Base-by-base conservation (phyloP, 2,888 invertebrate species). In the Hirtodrosophila histrioides region DNA sequence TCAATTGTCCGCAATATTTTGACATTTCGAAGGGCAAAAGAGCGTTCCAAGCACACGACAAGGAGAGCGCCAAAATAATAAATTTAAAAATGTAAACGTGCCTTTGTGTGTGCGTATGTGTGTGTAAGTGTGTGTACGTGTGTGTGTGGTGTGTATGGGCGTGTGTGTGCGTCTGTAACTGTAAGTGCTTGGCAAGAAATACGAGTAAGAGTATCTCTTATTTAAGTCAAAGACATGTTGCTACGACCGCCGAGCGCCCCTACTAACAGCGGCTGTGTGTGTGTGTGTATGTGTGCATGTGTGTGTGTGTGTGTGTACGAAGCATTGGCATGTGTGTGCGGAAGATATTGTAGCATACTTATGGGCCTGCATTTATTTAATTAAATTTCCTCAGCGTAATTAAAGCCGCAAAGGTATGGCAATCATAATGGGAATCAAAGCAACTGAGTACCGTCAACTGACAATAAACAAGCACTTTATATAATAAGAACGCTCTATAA, bases 21-120 rank as follows among this genome's bases (percentile, higher is more conserved):
- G 83, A 86, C 82, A 83, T 86, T 85, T 83, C 73, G 83, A 86
- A 82, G 86, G 82, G 83, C 83, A 82, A 10, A 36, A 43, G 37
- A 11, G 23, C 7, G 17, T 17, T 17, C 17, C 17, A 17, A 17
- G 1, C 17, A 17, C 17, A 17, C 17, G 11, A 31, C 23, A 31
- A 41, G 23, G 24, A 51, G 48, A 46, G 50, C 40, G 46, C 43
- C 17, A 43, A 63, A 82, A 82, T 79, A 82, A 77, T 79, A 75
- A 57, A 82, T 82, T 64, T 74, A 67, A 70, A 56, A 65, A 56
- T 36, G 46, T 48, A 12, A 40, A 45, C 10, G 51, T 51, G 56
- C 45, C 33, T 50, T 8, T 41, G 5, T 33, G 4, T 11, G 46
- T 40, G 8, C 40, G 37, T 35, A 35, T 49, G 37, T 39, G 40